A percentile compares a stretch with the other conserved stretches of the same genome.
Evolutionary conservation across 2,113 vertebrate species (phyloP).

Genomic region (Vulpes vulpes): DNA sequence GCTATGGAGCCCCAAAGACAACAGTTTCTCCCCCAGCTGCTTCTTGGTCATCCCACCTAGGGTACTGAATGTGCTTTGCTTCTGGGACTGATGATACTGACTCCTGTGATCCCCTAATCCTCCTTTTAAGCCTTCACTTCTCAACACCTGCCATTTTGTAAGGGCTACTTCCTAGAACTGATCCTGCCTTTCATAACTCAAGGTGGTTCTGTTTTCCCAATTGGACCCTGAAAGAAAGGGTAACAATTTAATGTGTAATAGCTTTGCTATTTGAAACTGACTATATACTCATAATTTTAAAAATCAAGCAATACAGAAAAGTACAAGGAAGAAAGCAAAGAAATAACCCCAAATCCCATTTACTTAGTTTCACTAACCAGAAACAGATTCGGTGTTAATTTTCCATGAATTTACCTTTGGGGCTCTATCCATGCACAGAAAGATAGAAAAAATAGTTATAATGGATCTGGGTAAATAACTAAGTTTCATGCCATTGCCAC

Average conservation of each 20-base stretch:
- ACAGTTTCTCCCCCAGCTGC: not conserved
- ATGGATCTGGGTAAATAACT: not conserved
- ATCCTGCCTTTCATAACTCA: not conserved
- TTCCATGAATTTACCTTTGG: not conserved
- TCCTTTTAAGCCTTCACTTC: not conserved
- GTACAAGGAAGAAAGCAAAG: conserved; percentile 6
- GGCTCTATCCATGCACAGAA: not conserved
- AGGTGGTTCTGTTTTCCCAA: not conserved
- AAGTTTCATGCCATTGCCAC: not conserved
- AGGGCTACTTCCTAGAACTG: not conserved
- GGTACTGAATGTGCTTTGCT: not conserved
- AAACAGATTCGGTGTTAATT: not conserved
- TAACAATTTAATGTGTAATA: not conserved
- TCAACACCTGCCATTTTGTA: not conserved
- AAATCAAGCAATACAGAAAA: not conserved
- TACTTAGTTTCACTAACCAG: not conserved
- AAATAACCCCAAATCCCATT: not conserved
- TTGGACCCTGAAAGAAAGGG: not conserved
- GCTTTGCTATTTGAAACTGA: conserved; percentile 36
- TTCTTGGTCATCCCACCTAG: not conserved
- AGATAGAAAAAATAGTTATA: not conserved
- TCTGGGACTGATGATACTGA: not conserved
- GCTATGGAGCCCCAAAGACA: not conserved
- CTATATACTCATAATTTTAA: not conserved
- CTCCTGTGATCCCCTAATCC: not conserved